These are phyloP conservation scores for Habroteleia sp. DNA, from an alignment of 2,888 invertebrate genomes.

Conservation along the genomic window DNA sequence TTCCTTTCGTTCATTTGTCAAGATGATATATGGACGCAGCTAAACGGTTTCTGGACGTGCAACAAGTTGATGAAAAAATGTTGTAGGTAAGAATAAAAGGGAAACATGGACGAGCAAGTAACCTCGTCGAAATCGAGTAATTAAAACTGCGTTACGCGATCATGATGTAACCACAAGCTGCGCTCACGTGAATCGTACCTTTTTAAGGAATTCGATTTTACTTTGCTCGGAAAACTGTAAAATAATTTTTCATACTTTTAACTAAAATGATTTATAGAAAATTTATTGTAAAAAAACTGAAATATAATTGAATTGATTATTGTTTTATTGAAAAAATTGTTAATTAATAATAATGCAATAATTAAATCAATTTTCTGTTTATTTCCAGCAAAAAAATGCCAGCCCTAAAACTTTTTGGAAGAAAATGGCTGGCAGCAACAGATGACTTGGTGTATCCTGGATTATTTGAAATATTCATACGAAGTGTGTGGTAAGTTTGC, in stretches of 20 bases:
- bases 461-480: conserved; percentile 87
- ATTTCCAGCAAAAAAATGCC: conserved; percentile 85
- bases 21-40: background rate
- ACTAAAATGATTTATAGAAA: too few relatives aligned
- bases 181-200: conserved; percentile 35
- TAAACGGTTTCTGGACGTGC: conserved; percentile 1
- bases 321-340: background rate
- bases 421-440: conserved; percentile 94
- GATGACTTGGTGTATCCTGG: conserved; percentile 96
- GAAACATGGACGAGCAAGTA: conserved; percentile 27
- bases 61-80: conserved; percentile 24
- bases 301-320: background rate
- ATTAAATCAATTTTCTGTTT: background rate
- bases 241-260: too few relatives aligned
- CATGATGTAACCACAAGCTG: conserved; percentile 39
- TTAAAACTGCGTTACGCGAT: conserved; percentile 48
- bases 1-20: conserved; percentile 12
- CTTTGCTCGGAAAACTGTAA: conserved; percentile 8
- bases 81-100: background rate
- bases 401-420: conserved; percentile 91
- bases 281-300: too few relatives aligned
- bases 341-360: background rate
- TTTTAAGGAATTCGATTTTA: conserved; percentile 17
- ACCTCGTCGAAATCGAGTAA: conserved; percentile 53
- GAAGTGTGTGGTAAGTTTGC: conserved; percentile 87